Percentiles rank a stretch among this genome's conserved stretches.
Evolutionary conservation across 2,888 invertebrate genomes (phyloP).

Genomic region (Koerneria pararmatus): DNA sequence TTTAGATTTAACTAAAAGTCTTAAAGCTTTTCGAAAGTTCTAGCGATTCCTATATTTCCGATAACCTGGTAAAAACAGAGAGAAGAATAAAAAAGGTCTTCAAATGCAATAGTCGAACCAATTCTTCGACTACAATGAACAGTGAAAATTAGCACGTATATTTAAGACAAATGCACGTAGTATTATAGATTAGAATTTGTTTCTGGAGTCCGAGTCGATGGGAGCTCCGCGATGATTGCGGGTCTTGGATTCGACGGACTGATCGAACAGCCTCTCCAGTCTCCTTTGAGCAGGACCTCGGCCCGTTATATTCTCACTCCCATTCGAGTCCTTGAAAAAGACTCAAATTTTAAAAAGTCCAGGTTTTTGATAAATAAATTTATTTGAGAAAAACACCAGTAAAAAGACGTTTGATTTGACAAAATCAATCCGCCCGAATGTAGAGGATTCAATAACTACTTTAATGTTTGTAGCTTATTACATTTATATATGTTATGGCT

Average conservation of each 20-base stretch:
- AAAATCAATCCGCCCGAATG: background rate
- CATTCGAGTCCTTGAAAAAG: too few relatives aligned
- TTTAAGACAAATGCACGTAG: background rate
- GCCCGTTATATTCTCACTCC: slow-evolving; percentile 17
- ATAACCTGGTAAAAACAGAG: too few relatives aligned
- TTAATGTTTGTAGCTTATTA: too few relatives aligned
- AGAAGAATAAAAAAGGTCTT: background rate
- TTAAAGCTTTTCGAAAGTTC: too few relatives aligned
- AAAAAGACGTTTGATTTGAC: background rate
- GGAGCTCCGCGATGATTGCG: background rate
- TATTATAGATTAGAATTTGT: slow-evolving; percentile 12
- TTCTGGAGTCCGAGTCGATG: slow-evolving; percentile 1
- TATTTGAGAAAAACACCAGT: background rate
- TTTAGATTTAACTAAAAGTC: too few relatives aligned
- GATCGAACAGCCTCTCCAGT: slow-evolving; percentile 47
- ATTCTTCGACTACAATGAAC: background rate
- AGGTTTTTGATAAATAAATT: background rate
- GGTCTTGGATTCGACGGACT: slow-evolving; percentile 9
- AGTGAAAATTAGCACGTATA: too few relatives aligned
- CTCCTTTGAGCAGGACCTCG: slow-evolving; percentile 53
- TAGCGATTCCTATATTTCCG: too few relatives aligned
- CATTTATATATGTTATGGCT: too few relatives aligned
- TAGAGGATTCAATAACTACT: background rate
- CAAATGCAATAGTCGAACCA: background rate
- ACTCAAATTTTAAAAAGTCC: background rate